Percentiles rank a stretch among this genome's conserved stretches.
phyloP scores from a whole-genome alignment of 2,113 vertebrate species.

The Acinonyx jubatus region DNA sequence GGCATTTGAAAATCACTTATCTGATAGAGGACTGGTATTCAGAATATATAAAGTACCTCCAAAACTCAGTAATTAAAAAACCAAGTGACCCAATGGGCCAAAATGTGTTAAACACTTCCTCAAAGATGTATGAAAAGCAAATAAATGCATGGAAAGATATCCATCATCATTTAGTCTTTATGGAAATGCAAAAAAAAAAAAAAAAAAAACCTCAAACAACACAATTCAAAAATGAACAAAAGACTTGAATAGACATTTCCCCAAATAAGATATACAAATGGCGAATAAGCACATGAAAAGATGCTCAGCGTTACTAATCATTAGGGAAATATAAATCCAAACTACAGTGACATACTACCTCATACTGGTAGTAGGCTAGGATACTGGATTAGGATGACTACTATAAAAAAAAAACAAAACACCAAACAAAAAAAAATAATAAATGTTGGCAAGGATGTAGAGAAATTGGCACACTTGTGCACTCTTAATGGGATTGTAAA shows the following conservation, averaged over 20 bases:
- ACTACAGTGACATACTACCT: not conserved
- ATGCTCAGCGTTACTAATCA: not conserved
- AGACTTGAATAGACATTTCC: not conserved
- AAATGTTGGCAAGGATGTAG: not conserved
- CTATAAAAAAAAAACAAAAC: not conserved
- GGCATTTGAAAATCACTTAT: not conserved
- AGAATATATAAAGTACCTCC: not conserved
- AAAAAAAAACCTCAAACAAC: not conserved
- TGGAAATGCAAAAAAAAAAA: not conserved
- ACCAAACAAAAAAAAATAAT: not conserved
- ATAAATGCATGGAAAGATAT: not conserved
- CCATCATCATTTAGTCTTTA: not conserved
- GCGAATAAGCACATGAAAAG: not conserved
- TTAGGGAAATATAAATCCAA: not conserved
- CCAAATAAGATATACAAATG: not conserved
- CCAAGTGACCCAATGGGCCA: not conserved
- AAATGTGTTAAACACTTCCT: not conserved
- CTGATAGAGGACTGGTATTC: not conserved
- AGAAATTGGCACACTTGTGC: not conserved
- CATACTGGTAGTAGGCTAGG: not conserved
- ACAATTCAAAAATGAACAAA: not conserved
- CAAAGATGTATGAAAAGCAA: not conserved
- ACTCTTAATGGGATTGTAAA: not conserved
- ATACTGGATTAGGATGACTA: not conserved
- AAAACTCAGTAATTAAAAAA: not conserved